Evolutionary conservation across 2,797 vertebrate genomes (phyloP), one percentile per base, ranked within the genome.

Genomic region (Enteromius radiatus): DNA sequence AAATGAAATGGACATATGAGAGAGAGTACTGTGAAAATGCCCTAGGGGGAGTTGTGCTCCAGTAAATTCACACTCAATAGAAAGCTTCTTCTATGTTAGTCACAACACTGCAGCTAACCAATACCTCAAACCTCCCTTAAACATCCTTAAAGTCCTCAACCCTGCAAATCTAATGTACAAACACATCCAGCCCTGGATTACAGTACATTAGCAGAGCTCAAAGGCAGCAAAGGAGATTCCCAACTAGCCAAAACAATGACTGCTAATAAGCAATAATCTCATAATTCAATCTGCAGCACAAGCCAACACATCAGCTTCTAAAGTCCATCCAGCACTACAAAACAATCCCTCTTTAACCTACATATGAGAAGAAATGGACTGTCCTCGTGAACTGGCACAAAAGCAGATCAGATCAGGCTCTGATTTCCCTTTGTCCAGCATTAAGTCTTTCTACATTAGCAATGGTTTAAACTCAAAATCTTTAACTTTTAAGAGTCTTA

Each of bases 41-140:
- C 94, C 94, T 94, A 93, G 93, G 91, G 94, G 93, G 93, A 93
- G 93, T 92, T 93, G 93, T 94, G 94, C 94, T 94, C 93, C 92
- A 95, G 91, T 94, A 94, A 94, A 95, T 93, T 91, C 88, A 93
- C 93, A 94, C 94, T 94, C 93, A 93, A 94, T 94, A 95, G 61
- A 82, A 75, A 80, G 77, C 76, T 80, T 85, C 83, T 73, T 80
- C 21, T 36, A 4, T 52, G 33, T 26, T 59, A 61, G 74, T 47
- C 78, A 63, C 74, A 23, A 28, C 43, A 78, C 59, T 71, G 64
- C 31, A 47, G 43, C 21, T 19, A 28, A 80, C 63, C 63, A 64
- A 38, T 71, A 47, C 31, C 38, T 69, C 15, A 61, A 45, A 77
- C 49, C 17, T 69, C 28, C 1, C 28, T n/a, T n/a, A 56, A 38